Evolutionary conservation across 1,140 invertebrate species (phyloP), one percentile per base, ranked within the genome.

Genomic region (Wasmannia auropunctata): DNA sequence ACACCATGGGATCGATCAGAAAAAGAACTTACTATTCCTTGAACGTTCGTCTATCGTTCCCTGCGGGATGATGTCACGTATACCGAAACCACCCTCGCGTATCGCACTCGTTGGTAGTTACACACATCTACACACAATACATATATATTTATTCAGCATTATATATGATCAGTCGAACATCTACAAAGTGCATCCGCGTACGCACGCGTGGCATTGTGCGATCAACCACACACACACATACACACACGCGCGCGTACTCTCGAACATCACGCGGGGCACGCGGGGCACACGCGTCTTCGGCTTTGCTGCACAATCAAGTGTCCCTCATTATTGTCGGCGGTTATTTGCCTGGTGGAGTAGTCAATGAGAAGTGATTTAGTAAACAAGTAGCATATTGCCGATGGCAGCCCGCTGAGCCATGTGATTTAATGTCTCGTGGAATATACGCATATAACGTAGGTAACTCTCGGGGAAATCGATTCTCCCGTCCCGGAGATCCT

Each of bases 301-400:
- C 88, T 87, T 91, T 91, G 86, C 25, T 91, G 92, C 89, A 93
- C 88, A 89, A 90, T 91, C 89, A 89, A 92, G 90, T 89, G 91
- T 90, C 87, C 85, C 90, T 91, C 88, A 84, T 92, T 91, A 92
- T 86, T 87, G 84, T 88, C 43, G 51, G 89, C 85, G 75, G 89
- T 90, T 92, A 91, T 93, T 93, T 92, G 87, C 72, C 86, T 51
- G 70, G 86, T 46, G 79, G 69, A 85, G 67, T 89, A 92, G 92
- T 92, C 90, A 92, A 92, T 92, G 90, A 90, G 88, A 77, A 91
- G 86, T 85, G 92, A 91, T 93, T 93, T 86, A 86, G 92, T 90
- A 93, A 93, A 93, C 92, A 93, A 93, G 93, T 93, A 93, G 92
- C 93, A 93, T 93, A 93, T 93, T 93, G 93, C 75, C 89, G 90